A percentile compares a stretch with the other conserved stretches of the same genome.
Conservation (phyloP, 2,888 invertebrate genomes). For the Drosophila paranaensis region DNA sequence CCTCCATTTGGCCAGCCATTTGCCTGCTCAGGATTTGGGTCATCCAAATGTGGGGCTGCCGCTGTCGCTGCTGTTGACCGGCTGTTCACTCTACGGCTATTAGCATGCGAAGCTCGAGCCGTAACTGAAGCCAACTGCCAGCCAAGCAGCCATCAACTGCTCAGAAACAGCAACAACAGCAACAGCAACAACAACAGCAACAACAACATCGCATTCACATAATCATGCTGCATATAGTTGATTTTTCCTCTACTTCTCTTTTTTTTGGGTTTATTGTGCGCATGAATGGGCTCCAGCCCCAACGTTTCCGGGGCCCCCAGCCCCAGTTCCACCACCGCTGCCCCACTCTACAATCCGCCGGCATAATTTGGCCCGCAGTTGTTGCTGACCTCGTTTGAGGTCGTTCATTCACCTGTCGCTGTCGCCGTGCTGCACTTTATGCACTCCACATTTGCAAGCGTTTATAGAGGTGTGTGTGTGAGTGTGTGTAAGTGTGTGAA, state of each 20-base stretch:
- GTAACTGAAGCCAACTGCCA: slow-evolving; percentile 63
- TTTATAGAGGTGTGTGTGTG: slow-evolving; percentile 10
- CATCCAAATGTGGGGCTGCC: slow-evolving; percentile 72
- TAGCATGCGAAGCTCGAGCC: slow-evolving; percentile 66
- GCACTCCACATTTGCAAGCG: slow-evolving; percentile 75
- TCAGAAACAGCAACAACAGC: slow-evolving; percentile 42
- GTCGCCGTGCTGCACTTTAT: slow-evolving; percentile 66
- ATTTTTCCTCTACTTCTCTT: slow-evolving; percentile 34
- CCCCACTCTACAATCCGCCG: slow-evolving; percentile 42
- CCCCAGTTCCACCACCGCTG: neutral
- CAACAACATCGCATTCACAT: slow-evolving; percentile 37
- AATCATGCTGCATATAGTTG: slow-evolving; percentile 54
- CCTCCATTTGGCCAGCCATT: slow-evolving; percentile 47
- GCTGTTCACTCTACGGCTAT: slow-evolving; percentile 39
- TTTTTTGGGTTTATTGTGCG: slow-evolving; percentile 72
- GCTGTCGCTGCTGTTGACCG: slow-evolving; percentile 47
- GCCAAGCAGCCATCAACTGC: slow-evolving; percentile 49
- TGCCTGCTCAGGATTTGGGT: slow-evolving; percentile 70
- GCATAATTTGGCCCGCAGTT: slow-evolving; percentile 60
- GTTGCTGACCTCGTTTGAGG: slow-evolving; percentile 81
- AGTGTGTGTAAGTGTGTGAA: slow-evolving; percentile 19
- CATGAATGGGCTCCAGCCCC: slow-evolving; percentile 66
- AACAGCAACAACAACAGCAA: slow-evolving; percentile 29
- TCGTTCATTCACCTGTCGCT: slow-evolving; percentile 81
- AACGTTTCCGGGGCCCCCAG: slow-evolving; percentile 8